These are phyloP conservation scores for Cetonia aurata DNA, from an alignment of 2,888 invertebrate species.

Conservation along the genomic window DNA sequence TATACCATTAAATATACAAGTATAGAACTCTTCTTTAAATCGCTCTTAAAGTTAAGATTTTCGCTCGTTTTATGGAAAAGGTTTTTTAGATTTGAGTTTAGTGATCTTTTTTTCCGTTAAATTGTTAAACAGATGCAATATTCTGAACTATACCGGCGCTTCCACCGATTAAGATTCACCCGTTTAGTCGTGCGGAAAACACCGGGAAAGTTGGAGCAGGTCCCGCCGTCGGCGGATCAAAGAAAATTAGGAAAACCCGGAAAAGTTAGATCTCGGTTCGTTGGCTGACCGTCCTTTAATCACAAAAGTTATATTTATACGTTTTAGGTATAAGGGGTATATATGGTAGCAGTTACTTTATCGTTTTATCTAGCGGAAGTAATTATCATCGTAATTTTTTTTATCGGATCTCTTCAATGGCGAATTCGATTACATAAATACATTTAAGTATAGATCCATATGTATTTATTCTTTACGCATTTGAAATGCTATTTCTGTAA, in stretches of 20 bases:
- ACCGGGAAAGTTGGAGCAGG: constrained; percentile 17
- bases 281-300: constrained; percentile 33
- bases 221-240: constrained; percentile 26
- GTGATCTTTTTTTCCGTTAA: too few relatives aligned
- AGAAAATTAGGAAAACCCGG: constrained; percentile 29
- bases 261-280: constrained; percentile 33
- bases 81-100: too few relatives aligned
- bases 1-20: too few relatives aligned
- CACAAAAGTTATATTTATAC: constrained; percentile 37
- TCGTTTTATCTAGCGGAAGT: constrained; percentile 29
- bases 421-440: too few relatives aligned
- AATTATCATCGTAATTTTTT: constrained; percentile 15
- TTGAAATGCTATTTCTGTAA: too few relatives aligned
- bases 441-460: too few relatives aligned
- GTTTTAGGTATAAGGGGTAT: constrained; percentile 9
- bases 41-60: too few relatives aligned
- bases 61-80: too few relatives aligned
- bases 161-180: constrained; percentile 32
- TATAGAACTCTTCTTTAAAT: too few relatives aligned
- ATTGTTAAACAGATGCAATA: constrained; percentile 1
- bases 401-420: background rate
- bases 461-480: too few relatives aligned
- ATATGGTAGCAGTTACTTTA: constrained; percentile 4
- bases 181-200: constrained; percentile 23
- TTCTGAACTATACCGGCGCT: constrained; percentile 5